Evolutionary conservation across 1,140 invertebrate species (phyloP).

Genomic region (Drosophila mayri): DNA sequence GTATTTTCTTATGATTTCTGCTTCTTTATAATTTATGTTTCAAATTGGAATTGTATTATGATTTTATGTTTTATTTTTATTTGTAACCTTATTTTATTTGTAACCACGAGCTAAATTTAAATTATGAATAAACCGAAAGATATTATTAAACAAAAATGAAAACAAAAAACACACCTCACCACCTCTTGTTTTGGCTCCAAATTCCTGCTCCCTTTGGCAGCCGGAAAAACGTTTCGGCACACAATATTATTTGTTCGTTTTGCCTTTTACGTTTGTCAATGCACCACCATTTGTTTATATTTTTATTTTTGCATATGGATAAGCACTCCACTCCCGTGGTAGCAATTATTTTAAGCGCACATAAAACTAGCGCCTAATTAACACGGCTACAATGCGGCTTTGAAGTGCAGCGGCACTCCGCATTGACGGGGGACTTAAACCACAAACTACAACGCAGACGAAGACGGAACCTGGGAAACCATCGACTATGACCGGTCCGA

Average conservation of each 20-base stretch:
- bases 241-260: constrained; percentile 20
- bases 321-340: constrained; percentile 42
- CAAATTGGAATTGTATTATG: constrained; percentile 53
- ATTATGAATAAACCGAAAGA: constrained; percentile 69
- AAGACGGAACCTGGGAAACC: constrained; percentile 30
- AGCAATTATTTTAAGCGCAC: constrained; percentile 77
- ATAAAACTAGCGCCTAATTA: constrained; percentile 72
- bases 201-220: constrained; percentile 9
- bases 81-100: constrained; percentile 48
- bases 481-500: constrained; percentile 43
- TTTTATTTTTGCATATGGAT: constrained; percentile 39
- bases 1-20: constrained; percentile 41
- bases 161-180: constrained; percentile 27
- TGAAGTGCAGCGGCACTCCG: constrained; percentile 56
- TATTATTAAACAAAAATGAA: constrained; percentile 31
- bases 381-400: constrained; percentile 55
- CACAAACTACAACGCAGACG: background rate
- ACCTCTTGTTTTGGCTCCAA: constrained; percentile 26
- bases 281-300: constrained; percentile 60
- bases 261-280: constrained; percentile 35
- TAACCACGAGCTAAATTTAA: constrained; percentile 53
- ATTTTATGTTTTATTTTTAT: constrained; percentile 45
- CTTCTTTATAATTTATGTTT: constrained; percentile 54
- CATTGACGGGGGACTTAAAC: background rate
- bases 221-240: constrained; percentile 18